Evolutionary conservation across 2,113 vertebrate species (phyloP).

Genomic region (Caretta caretta): DNA sequence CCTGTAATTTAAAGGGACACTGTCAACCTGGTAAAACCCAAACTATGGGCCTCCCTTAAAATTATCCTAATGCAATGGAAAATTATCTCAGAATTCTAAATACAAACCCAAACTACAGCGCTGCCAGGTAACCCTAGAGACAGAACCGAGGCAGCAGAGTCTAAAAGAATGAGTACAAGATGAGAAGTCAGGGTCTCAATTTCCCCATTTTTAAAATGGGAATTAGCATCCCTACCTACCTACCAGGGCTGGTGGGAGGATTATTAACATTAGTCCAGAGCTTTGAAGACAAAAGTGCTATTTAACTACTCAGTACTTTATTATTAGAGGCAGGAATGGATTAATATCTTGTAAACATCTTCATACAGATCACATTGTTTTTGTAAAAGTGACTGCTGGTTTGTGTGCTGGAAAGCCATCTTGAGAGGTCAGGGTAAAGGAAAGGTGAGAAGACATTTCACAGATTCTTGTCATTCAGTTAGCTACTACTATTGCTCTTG

Average conservation of each 20-base stretch:
- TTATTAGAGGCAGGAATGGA: slow-evolving; percentile 1
- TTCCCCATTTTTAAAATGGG: background rate
- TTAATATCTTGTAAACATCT: background rate
- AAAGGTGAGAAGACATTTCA: slow-evolving; percentile 19
- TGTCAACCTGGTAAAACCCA: background rate
- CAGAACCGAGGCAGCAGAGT: background rate
- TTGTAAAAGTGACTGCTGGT: background rate
- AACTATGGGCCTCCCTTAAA: background rate
- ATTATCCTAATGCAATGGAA: background rate
- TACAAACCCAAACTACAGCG: rapidly evolving
- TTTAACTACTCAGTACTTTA: background rate
- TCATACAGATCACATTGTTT: rapidly evolving
- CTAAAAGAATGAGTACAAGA: background rate
- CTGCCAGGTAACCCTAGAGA: background rate
- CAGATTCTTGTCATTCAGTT: background rate
- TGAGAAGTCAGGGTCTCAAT: background rate
- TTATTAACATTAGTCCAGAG: background rate
- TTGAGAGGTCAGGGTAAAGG: background rate
- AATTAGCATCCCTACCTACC: background rate
- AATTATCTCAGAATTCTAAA: background rate
- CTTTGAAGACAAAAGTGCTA: background rate
- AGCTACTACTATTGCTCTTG: background rate
- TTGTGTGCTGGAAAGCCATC: background rate
- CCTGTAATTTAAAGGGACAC: background rate
- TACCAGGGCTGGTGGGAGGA: background rate